These are phyloP conservation scores for Tenualosa ilisha DNA, from an alignment of 2,797 vertebrate genomes.

Conservation along the genomic window DNA sequence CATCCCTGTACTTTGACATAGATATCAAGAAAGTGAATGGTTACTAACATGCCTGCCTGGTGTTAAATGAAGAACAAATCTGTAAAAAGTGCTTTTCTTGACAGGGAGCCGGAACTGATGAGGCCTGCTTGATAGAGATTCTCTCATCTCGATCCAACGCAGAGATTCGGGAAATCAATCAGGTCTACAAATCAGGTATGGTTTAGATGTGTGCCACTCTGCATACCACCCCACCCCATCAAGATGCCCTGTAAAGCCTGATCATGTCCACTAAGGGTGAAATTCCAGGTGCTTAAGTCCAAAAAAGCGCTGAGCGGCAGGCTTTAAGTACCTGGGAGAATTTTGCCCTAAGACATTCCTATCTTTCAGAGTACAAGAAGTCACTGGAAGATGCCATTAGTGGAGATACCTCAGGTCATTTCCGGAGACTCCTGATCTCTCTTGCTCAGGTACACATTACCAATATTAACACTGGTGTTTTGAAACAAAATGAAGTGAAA, in stretches of 20 bases:
- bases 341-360: background rate
- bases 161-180: constrained; percentile 87
- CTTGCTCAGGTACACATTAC: constrained; percentile 84
- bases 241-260: background rate
- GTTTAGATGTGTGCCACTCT: background rate
- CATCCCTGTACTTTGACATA: too few species aligned
- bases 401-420: constrained; percentile 95
- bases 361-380: constrained; percentile 87
- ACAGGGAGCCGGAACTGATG: constrained; percentile 95
- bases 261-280: background rate
- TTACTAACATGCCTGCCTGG: too few species aligned
- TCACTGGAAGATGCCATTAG: constrained; percentile 88
- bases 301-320: too few species aligned
- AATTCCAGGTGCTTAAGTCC: too few species aligned
- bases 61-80: too few species aligned
- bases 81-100: constrained; percentile 22
- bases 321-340: too few species aligned
- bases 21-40: too few species aligned
- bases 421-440: constrained; percentile 91
- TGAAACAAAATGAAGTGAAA: background rate
- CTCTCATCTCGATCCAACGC: constrained; percentile 89
- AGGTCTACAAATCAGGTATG: constrained; percentile 87
- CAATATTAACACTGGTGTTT: background rate
- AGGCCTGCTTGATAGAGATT: constrained; percentile 96
- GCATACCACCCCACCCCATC: background rate